Evolutionary conservation across 2,888 invertebrate genomes (phyloP).

Genomic region (Nephrotoma flavescens): DNA sequence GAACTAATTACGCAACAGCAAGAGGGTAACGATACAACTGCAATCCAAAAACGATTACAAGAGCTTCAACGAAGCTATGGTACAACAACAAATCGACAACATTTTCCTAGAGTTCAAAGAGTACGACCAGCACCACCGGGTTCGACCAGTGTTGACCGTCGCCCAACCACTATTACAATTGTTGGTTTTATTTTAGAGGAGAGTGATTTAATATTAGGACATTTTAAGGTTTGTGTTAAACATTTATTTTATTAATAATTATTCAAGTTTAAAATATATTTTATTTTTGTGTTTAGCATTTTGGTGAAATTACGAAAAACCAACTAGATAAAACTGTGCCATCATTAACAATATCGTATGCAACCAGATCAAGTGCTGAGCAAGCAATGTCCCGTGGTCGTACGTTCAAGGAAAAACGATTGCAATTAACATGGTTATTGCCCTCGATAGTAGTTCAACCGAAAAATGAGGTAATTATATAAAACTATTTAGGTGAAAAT

Average conservation of each 20-base stretch:
- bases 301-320: conserved; percentile 75
- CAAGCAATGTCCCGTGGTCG: conserved; percentile 31
- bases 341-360: conserved; percentile 29
- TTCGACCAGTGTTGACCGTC: conserved; percentile 56
- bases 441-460: neutral
- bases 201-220: conserved; percentile 59
- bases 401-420: conserved; percentile 56
- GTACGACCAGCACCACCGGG: conserved; percentile 26
- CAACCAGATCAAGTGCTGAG: conserved; percentile 30
- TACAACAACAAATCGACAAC: conserved; percentile 15
- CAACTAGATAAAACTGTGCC: conserved; percentile 58
- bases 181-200: conserved; percentile 79
- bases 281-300: conserved; percentile 44
- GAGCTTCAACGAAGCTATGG: conserved; percentile 43
- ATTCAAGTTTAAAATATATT: neutral
- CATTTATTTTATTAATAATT: neutral
- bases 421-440: conserved; percentile 32
- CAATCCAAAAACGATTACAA: conserved; percentile 58
- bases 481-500: neutral
- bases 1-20: conserved; percentile 82
- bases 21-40: conserved; percentile 71
- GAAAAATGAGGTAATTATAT: conserved; percentile 1
- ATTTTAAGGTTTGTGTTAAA: conserved; percentile 58
- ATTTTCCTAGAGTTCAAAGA: conserved; percentile 17
- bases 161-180: conserved; percentile 73